Evolutionary conservation across 1,140 invertebrate species (phyloP).

Genomic region (Achatina immaculata): DNA sequence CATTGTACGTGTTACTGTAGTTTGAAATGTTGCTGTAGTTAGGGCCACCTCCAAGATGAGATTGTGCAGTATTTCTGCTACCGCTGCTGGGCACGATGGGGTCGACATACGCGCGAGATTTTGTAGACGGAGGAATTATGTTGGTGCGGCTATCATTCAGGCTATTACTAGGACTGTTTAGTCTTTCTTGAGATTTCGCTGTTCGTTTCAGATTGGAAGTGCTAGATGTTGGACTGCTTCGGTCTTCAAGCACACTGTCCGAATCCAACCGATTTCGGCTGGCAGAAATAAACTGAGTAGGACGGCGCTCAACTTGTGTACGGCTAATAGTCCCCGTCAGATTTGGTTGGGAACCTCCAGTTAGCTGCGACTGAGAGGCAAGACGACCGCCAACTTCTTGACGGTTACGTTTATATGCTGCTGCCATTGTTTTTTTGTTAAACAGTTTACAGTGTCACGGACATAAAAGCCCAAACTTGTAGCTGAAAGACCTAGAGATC

Average conservation of each 20-base stretch:
- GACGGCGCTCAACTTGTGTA: constrained; percentile 26
- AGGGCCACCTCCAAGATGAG: background rate
- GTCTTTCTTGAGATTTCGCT: constrained; percentile 32
- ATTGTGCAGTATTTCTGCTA: background rate
- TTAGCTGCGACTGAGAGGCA: constrained; percentile 5
- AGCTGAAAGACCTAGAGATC: background rate
- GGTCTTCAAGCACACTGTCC: background rate
- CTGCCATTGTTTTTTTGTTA: constrained; percentile 7
- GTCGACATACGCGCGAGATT: background rate
- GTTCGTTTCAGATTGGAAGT: constrained; percentile 10
- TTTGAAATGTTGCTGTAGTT: constrained; percentile 26
- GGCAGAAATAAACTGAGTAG: constrained; percentile 29
- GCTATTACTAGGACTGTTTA: constrained; percentile 35
- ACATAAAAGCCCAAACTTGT: background rate
- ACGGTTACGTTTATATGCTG: background rate
- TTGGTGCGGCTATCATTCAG: background rate
- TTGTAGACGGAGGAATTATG: background rate
- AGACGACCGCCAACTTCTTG: constrained; percentile 22
- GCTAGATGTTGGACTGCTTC: background rate
- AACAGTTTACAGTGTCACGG: background rate
- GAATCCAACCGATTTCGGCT: constrained; percentile 23
- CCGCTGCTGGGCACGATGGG: background rate
- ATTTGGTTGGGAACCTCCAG: constrained; percentile 31
- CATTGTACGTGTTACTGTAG: background rate
- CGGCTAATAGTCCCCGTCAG: constrained; percentile 14